phyloP scores from a whole-genome alignment of 1,140 invertebrate species.

The Linepithema humile region DNA sequence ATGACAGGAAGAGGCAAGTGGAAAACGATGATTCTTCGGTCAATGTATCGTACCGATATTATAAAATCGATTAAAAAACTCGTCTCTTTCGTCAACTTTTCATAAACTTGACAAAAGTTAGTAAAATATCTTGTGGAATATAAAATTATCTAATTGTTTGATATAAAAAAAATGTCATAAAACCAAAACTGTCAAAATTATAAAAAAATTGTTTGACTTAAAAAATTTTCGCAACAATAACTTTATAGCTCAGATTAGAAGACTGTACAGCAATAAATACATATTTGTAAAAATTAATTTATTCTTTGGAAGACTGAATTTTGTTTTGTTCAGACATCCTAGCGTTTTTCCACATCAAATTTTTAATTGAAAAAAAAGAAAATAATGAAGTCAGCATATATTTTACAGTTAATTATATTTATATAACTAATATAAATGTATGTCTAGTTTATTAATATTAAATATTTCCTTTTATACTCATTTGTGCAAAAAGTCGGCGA shows the following conservation, averaged over 20 bases:
- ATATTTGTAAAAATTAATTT: not conserved
- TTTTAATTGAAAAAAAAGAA: no score
- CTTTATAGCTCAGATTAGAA: not conserved
- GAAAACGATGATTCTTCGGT: constrained; percentile 8
- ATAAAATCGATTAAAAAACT: not conserved
- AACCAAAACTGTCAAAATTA: not conserved
- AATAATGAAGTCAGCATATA: no score
- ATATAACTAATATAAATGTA: no score
- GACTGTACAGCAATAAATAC: no score
- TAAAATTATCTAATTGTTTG: not conserved
- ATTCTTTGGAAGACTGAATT: no score
- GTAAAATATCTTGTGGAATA: not conserved
- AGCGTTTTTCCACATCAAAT: no score
- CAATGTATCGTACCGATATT: not conserved
- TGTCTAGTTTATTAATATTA: not conserved
- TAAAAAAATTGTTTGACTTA: not conserved
- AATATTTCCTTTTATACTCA: not conserved
- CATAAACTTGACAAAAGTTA: not conserved
- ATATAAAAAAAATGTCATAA: not conserved
- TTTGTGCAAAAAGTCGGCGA: not conserved
- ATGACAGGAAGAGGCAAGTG: constrained; percentile 15
- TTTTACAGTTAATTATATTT: no score
- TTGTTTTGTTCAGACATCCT: no score
- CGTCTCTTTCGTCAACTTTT: not conserved
- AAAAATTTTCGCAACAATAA: no score